Evolutionary conservation across 1,140 invertebrate genomes (phyloP), one percentile per base, ranked within the genome.

Genomic region (Nixonia krombeini): DNA sequence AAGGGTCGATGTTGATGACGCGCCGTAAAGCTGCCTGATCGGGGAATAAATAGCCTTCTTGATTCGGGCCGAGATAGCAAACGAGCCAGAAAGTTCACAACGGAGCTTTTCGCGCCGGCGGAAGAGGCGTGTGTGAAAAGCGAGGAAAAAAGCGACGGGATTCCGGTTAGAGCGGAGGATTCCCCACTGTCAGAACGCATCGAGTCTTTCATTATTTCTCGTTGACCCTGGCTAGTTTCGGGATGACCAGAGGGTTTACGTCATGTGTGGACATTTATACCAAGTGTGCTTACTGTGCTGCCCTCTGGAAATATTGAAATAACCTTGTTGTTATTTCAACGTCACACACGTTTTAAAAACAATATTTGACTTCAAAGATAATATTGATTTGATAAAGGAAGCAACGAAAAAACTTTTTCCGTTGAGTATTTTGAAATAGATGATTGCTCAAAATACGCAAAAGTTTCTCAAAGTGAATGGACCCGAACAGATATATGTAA

Each of bases 131-230:
- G 62, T 50, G 67, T 62, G 50, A 58, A 63, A 67, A 69, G 64
- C 37, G 47, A 56, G 50, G 41, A 56, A 66, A 61, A 71, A 74
- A 74, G 68, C 49, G 71, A 57, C 61, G 72, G 64, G 70, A 73
- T 75, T 76, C 74, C 68, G 50, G 51, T 33, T 53, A 66, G 66
- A 37, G 25, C 55, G 44, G 23, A 23, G 67, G 77, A 79, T 78
- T 75, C 53, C 41, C 51, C 41, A 56, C 70, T 77, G 80, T 80
- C 80, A 67, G 70, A 75, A 72, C 73, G 73, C 73, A 73, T 80
- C 71, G 51, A 58, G 68, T 70, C 47, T 51, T 63, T 72, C 74
- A 74, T 80, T 73, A 71, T 77, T 69, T 75, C 57, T 46, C 38
- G 52, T 65, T 73, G 73, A 80, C 74, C 75, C 62, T 44, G 52